Percentiles rank a stretch among this genome's conserved stretches.
Evolutionary conservation across 1,140 invertebrate genomes (phyloP).

Genomic region (Cataglyphis hispanica): DNA sequence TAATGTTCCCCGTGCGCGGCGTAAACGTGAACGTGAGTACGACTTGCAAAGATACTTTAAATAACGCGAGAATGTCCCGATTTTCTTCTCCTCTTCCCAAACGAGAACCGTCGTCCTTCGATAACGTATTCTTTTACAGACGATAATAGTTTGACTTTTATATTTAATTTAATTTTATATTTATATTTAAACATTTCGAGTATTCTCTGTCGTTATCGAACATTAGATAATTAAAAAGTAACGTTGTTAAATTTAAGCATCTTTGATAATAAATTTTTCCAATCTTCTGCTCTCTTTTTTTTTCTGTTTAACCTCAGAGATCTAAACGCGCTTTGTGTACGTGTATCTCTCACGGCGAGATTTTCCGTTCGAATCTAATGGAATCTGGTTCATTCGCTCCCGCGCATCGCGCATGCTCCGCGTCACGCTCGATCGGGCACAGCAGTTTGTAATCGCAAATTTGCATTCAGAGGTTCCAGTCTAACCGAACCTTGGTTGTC

Average conservation of each 20-base stretch:
- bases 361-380: slow-evolving; percentile 49
- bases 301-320: background rate
- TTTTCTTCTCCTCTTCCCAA: background rate
- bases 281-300: background rate
- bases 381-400: slow-evolving; percentile 47
- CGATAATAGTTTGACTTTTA: background rate
- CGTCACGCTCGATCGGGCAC: slow-evolving; percentile 58
- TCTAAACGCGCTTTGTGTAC: slow-evolving; percentile 26
- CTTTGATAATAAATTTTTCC: background rate
- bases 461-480: slow-evolving; percentile 89
- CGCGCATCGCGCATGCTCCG: slow-evolving; percentile 39
- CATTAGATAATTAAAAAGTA: background rate
- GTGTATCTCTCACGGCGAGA: background rate
- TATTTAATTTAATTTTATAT: no score
- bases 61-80: background rate
- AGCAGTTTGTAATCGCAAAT: slow-evolving; percentile 57
- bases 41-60: slow-evolving; percentile 27
- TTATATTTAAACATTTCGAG: slow-evolving; percentile 18
- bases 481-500: slow-evolving; percentile 91
- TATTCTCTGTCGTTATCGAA: background rate
- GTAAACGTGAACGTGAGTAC: slow-evolving; percentile 93
- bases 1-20: slow-evolving; percentile 91
- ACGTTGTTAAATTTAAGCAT: background rate
- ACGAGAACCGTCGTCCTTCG: background rate
- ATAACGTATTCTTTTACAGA: slow-evolving; percentile 12